phyloP scores from a whole-genome alignment of 2,797 vertebrate species.

The Hipposideros larvatus region DNA sequence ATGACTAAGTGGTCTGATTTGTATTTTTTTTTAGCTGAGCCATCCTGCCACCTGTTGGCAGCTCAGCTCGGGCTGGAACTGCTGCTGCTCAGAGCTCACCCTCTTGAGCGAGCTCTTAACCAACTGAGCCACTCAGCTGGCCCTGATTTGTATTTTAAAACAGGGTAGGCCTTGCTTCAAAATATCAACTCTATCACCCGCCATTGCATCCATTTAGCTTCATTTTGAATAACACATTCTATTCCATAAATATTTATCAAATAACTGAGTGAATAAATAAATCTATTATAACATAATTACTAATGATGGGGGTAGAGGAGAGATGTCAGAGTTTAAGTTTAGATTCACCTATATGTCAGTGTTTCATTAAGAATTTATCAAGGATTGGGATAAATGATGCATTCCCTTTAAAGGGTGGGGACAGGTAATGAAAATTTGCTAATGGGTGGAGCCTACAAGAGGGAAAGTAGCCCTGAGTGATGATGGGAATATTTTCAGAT shows the following conservation, averaged over 20 bases:
- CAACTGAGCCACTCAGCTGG: too few relatives aligned
- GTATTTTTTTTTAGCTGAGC: not conserved
- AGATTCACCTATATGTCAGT: not conserved
- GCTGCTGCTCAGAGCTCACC: too few relatives aligned
- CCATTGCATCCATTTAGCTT: not conserved
- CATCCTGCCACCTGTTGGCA: too few relatives aligned
- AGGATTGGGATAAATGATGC: not conserved
- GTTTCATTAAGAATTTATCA: not conserved
- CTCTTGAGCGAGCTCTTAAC: too few relatives aligned
- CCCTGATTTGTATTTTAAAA: conserved; percentile 36
- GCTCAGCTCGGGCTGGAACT: too few relatives aligned
- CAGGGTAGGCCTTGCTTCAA: not conserved
- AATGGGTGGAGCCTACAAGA: not conserved
- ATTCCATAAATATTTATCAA: not conserved
- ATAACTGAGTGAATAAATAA: not conserved
- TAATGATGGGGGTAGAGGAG: not conserved
- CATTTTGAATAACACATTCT: not conserved
- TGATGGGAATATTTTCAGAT: not conserved
- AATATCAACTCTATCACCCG: not conserved
- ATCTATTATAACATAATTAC: not conserved
- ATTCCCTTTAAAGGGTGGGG: not conserved
- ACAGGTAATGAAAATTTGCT: not conserved
- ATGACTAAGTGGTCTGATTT: not conserved
- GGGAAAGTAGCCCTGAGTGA: not conserved
- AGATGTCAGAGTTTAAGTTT: not conserved